Evolutionary conservation across 2,113 vertebrate genomes (phyloP).

Genomic region (Anhinga anhinga): DNA sequence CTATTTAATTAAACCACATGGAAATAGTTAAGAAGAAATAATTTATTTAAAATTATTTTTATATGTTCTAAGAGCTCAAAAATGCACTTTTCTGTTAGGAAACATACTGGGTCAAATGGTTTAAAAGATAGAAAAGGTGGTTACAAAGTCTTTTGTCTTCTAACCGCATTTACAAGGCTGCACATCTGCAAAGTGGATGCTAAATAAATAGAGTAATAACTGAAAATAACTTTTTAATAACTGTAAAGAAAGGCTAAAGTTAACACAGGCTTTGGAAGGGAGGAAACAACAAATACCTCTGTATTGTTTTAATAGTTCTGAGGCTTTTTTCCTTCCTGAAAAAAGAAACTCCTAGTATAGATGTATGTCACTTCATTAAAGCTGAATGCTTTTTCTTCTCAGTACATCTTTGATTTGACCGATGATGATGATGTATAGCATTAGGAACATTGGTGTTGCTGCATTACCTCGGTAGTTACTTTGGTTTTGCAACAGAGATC

Average conservation of each 20-base stretch:
- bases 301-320: neutral
- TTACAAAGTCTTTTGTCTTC: neutral
- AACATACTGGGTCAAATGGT: neutral
- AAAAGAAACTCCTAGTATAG: neutral
- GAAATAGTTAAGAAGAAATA: neutral
- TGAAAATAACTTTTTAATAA: neutral
- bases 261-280: neutral
- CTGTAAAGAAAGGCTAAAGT: neutral
- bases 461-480: neutral
- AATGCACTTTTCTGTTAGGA: neutral
- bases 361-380: neutral
- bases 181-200: neutral
- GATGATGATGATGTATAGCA: neutral
- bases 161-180: neutral
- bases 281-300: neutral
- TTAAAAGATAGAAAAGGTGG: neutral
- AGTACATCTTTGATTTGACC: neutral
- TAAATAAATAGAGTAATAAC: neutral
- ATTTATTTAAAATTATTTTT: neutral
- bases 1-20: neutral
- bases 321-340: neutral
- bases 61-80: neutral
- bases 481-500: neutral
- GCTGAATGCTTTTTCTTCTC: neutral
- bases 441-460: neutral